Conservation (phyloP, 1,140 invertebrate genomes). For the Dryas iulia region DNA sequence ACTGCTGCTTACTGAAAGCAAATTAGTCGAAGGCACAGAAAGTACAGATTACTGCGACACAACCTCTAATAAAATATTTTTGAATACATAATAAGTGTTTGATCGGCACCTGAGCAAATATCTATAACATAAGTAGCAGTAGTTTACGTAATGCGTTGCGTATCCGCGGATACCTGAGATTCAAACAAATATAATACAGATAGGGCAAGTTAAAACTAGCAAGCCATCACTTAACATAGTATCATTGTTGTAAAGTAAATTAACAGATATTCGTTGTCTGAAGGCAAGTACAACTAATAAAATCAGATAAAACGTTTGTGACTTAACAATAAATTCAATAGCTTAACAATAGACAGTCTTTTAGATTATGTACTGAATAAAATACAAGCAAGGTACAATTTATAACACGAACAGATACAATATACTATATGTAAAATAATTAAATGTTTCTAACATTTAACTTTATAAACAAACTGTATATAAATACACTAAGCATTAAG, state of each 20-base stretch:
- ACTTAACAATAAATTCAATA: conserved; percentile 74
- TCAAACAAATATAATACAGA: conserved; percentile 15
- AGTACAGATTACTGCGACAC: conserved; percentile 62
- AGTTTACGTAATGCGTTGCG: not conserved
- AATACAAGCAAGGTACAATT: conserved; percentile 56
- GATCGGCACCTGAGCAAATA: conserved; percentile 30
- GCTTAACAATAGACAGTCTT: conserved; percentile 78
- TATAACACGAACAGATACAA: conserved; percentile 37
- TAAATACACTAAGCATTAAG: conserved; percentile 11
- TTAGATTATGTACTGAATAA: conserved; percentile 70
- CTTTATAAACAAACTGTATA: conserved; percentile 14
- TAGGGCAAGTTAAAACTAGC: conserved; percentile 25
- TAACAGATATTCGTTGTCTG: conserved; percentile 75
- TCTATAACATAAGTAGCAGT: conserved; percentile 23
- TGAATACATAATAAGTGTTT: conserved; percentile 24
- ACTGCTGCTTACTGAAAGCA: conserved; percentile 57
- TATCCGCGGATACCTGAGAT: conserved; percentile 16
- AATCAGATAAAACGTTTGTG: conserved; percentile 70
- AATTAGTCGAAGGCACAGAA: conserved; percentile 72
- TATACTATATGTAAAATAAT: conserved; percentile 24
- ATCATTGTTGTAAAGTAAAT: conserved; percentile 34
- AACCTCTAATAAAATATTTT: conserved; percentile 48
- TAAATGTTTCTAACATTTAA: conserved; percentile 32
- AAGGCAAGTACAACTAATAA: conserved; percentile 55
- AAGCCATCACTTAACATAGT: conserved; percentile 33